A percentile compares a stretch with the other conserved stretches of the same genome.
These are phyloP conservation scores for Scrobipalpa costella DNA, from an alignment of 2,888 invertebrate species.

Conservation along the genomic window DNA sequence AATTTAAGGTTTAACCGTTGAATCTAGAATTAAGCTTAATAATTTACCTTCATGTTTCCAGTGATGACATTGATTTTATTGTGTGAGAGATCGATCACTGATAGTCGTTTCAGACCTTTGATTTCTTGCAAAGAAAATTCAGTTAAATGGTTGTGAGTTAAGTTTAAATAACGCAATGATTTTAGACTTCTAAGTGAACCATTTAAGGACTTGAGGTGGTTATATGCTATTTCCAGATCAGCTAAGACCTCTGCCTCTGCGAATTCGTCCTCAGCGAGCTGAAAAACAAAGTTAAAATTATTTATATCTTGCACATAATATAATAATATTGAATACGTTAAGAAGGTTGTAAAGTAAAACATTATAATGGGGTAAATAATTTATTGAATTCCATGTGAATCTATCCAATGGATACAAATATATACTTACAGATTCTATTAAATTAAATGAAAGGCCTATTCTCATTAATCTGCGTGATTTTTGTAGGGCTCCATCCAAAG, in stretches of 20 bases:
- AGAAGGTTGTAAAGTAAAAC: too few species aligned
- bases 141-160: constrained; percentile 87
- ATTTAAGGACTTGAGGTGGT: constrained; percentile 86
- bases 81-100: constrained; percentile 87
- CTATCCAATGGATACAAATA: neutral
- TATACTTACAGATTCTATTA: constrained; percentile 84
- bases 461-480: constrained; percentile 84
- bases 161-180: constrained; percentile 85
- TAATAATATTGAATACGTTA: too few species aligned
- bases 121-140: constrained; percentile 92
- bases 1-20: too few species aligned
- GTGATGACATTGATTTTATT: constrained; percentile 86
- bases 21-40: too few species aligned
- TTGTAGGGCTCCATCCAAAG: constrained; percentile 86
- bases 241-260: constrained; percentile 85
- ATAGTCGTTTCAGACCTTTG: constrained; percentile 86
- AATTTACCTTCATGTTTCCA: constrained; percentile 84
- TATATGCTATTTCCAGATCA: constrained; percentile 86
- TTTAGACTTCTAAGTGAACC: constrained; percentile 86
- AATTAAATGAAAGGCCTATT: constrained; percentile 87
- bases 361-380: too few species aligned
- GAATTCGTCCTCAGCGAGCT: constrained; percentile 89
- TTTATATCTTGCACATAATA: too few species aligned
- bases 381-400: neutral
- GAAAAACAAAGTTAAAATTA: constrained; percentile 34